Conservation (phyloP, 2,113 vertebrate species). For the Tetrax tetrax region DNA sequence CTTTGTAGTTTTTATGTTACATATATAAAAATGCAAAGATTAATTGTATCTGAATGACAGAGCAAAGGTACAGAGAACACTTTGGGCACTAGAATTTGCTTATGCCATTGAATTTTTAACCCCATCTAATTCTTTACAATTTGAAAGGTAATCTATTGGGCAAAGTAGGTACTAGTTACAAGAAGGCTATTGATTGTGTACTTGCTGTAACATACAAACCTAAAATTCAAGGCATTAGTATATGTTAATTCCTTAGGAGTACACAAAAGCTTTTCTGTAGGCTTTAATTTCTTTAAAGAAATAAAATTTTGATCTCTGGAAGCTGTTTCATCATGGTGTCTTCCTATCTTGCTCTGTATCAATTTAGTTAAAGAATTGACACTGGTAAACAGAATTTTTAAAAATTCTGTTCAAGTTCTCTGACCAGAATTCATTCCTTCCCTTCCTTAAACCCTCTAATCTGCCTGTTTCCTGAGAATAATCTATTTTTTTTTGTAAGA, state of each 20-base stretch:
- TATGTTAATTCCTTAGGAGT: background rate
- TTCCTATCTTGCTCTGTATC: background rate
- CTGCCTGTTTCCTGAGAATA: background rate
- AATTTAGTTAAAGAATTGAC: background rate
- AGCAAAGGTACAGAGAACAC: background rate
- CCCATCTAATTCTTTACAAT: background rate
- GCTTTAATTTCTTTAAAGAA: background rate
- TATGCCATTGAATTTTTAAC: background rate
- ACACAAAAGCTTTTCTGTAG: background rate
- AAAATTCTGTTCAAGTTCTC: background rate
- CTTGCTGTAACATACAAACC: background rate
- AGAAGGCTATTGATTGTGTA: background rate
- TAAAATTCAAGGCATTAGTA: background rate
- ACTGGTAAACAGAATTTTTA: background rate
- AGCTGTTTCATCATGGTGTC: background rate
- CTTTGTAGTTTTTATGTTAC: background rate
- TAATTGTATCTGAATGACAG: background rate
- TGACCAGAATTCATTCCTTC: background rate
- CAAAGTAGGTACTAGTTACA: background rate
- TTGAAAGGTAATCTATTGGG: background rate
- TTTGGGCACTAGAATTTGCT: background rate
- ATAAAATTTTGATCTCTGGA: background rate
- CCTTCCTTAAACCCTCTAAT: background rate
- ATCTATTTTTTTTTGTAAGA: background rate
- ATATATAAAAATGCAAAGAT: background rate